Base-by-base conservation (phyloP, 2,113 vertebrate species). In the Lanius collurio region DNA sequence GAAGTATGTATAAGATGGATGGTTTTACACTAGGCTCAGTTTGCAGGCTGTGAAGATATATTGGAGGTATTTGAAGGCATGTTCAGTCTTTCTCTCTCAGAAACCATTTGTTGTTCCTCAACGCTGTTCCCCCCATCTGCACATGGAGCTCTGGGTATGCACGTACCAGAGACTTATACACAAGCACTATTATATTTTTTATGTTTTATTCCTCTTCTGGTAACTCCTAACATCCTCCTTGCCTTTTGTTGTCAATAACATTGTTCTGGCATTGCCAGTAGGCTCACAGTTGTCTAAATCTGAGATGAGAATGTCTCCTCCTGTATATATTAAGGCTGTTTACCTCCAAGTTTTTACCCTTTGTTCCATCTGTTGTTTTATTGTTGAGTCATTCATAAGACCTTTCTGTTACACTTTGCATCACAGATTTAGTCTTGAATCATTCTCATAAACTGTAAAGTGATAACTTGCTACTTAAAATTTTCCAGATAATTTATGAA, bases 401-500 rank as follows among this genome's bases (percentile, higher is more conserved):
- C 37, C 16, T 73, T 81, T 60, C 55, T 1, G 2, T 28, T 47
- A 67, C 24, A 59, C 10, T 68, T 89, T 74, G 22, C 27, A n/a
- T 68, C 11, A 27, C 6, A 75, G 44, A 81, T 90, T 83, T 63
- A 70, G 59, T 56, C 27, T 42, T 83, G 39, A 89, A 44, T 83
- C 37, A 44, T 87, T 94, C 39, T 81, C 19, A 67, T 81, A 13
- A 55, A 64, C 47, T 78, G 35, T 55, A 67, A 83, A 93, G 31
- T 53, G 33, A 56, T 74, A 90, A 44, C 47, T 90, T 2, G 10
- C 44, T 89, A 35, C 59, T 88, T 77, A 77, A 64, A 20, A 27
- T 83, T 94, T 94, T 89, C 60, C 39, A 67, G 59, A 74, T 50
- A 76, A 88, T 77, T 90, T 94, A 77, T 80, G 23, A 83, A 59